Percentiles rank a stretch among this genome's conserved stretches.
phyloP scores from a whole-genome alignment of 2,797 vertebrate species.

The Spheniscus humboldti region DNA sequence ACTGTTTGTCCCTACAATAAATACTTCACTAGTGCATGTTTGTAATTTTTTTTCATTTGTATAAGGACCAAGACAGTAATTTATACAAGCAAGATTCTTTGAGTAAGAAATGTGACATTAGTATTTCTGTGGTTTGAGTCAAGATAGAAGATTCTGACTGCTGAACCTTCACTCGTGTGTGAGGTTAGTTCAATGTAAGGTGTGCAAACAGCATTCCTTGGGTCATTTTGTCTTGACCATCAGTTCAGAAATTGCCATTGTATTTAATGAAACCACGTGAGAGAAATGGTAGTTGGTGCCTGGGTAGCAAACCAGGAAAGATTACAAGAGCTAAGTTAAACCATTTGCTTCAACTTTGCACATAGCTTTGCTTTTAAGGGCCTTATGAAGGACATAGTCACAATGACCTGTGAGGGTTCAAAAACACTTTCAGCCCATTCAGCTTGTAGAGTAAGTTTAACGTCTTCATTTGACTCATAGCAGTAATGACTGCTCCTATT shows the following conservation, averaged over 20 bases:
- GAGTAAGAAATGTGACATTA: background rate
- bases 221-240: background rate
- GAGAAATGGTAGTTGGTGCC: background rate
- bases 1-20: slow-evolving; percentile 39
- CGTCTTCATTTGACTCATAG: background rate
- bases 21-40: background rate
- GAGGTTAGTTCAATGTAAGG: background rate
- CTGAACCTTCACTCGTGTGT: background rate
- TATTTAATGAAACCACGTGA: background rate
- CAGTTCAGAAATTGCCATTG: background rate
- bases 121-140: background rate
- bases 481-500: background rate
- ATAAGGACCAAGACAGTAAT: background rate
- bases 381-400: background rate
- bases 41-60: slow-evolving; percentile 19
- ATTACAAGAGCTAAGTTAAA: background rate
- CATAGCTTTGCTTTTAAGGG: background rate
- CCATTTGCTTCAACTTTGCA: background rate
- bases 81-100: slow-evolving; percentile 8
- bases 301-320: background rate
- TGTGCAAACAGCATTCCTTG: background rate
- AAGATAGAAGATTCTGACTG: background rate
- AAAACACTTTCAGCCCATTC: background rate
- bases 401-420: background rate
- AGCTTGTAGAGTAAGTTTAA: background rate